Percentiles rank a stretch among this genome's conserved stretches.
These are phyloP conservation scores for Micrastur ruficollis DNA, from an alignment of 2,797 vertebrate species.

Conservation along the genomic window DNA sequence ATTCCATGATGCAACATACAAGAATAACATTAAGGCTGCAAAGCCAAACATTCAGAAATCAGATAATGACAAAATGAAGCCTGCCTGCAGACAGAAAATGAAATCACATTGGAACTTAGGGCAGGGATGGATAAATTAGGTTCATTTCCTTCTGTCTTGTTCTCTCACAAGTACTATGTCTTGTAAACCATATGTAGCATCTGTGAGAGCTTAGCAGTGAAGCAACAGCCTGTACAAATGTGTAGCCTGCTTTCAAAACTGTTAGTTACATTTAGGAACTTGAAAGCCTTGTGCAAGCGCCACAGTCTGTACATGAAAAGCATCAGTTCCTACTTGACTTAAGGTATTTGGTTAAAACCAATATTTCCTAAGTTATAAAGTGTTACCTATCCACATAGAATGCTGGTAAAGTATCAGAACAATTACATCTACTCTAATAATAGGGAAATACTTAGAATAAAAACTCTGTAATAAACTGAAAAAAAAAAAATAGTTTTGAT, in stretches of 20 bases:
- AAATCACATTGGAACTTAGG: not conserved
- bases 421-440: not conserved
- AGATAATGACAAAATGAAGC: not conserved
- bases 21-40: not conserved
- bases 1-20: not conserved
- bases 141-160: not conserved
- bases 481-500: not conserved
- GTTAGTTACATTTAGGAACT: not conserved
- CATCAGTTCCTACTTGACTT: not conserved
- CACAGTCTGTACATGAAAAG: not conserved
- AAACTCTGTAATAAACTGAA: not conserved
- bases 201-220: not conserved
- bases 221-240: not conserved
- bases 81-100: not conserved
- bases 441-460: not conserved
- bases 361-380: not conserved
- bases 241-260: not conserved
- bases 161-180: not conserved
- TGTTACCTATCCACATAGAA: not conserved
- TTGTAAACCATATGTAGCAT: not conserved
- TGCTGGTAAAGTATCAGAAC: not conserved
- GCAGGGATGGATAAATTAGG: not conserved
- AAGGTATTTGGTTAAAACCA: slow-evolving; percentile 9
- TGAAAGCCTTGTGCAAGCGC: not conserved
- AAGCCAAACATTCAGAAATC: not conserved